Percentiles rank a stretch among this genome's conserved stretches.
Evolutionary conservation across 1,140 invertebrate genomes (phyloP).

Genomic region (Solenopsis invicta): DNA sequence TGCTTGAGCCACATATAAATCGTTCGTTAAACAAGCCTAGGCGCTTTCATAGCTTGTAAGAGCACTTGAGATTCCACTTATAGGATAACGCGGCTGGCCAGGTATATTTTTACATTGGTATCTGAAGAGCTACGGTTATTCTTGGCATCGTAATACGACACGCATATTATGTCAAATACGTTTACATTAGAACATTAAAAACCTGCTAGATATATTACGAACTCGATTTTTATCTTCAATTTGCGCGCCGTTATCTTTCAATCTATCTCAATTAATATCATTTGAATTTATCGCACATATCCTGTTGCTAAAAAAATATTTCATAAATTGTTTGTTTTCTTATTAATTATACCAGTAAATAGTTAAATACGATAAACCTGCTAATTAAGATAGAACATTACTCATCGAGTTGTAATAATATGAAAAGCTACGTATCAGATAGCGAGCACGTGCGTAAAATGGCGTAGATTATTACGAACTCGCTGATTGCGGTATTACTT

Average conservation of each 20-base stretch:
- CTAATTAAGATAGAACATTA: constrained; percentile 62
- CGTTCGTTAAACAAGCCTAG: constrained; percentile 56
- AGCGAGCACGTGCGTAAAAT: neutral
- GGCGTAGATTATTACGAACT: constrained; percentile 48
- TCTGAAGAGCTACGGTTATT: constrained; percentile 27
- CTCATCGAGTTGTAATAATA: constrained; percentile 31
- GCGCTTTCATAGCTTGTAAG: constrained; percentile 17
- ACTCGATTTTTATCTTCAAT: neutral
- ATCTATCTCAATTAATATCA: constrained; percentile 8
- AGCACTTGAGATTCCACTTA: constrained; percentile 48
- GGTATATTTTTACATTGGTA: constrained; percentile 41
- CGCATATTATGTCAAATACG: neutral
- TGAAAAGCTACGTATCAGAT: constrained; percentile 28
- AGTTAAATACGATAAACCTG: constrained; percentile 10
- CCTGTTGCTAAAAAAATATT: neutral
- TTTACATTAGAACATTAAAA: constrained; percentile 1
- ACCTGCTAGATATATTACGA: neutral
- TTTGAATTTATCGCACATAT: neutral
- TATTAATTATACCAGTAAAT: neutral
- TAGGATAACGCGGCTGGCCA: constrained; percentile 23
- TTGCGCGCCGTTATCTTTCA: neutral
- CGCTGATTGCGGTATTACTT: constrained; percentile 60
- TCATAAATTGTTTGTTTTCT: neutral
- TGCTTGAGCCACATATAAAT: constrained; percentile 65
- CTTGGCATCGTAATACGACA: neutral